phyloP scores from a whole-genome alignment of 1,140 invertebrate genomes.

The Hermatobates lingyangjiaoensis region DNA sequence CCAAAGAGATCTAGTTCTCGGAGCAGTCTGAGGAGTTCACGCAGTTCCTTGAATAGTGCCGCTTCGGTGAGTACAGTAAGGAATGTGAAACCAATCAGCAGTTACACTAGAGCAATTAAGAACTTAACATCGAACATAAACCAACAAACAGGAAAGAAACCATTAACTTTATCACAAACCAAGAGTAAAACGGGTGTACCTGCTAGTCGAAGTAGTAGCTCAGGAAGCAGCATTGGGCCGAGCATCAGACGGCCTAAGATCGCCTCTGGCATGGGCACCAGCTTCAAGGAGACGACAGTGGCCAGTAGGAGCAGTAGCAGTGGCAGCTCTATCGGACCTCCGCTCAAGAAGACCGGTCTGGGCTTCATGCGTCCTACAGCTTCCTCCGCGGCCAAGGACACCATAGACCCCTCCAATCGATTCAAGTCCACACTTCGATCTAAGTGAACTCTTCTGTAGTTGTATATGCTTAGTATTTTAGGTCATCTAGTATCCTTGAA shows the following conservation, averaged over 20 bases:
- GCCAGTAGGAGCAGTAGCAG: constrained; percentile 50
- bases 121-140: constrained; percentile 20
- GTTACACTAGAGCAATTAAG: constrained; percentile 22
- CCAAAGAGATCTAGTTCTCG: constrained; percentile 38
- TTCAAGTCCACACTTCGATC: constrained; percentile 14
- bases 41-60: constrained; percentile 61
- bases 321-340: constrained; percentile 42
- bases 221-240: constrained; percentile 43
- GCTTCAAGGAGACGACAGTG: constrained; percentile 23
- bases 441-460: too few species aligned
- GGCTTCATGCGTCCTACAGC: constrained; percentile 43
- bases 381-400: constrained; percentile 36
- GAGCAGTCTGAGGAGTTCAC: constrained; percentile 55
- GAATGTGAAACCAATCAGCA: constrained; percentile 31
- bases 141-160: constrained; percentile 20
- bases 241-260: constrained; percentile 14
- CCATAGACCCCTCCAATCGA: constrained; percentile 15
- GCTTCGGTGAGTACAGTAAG: constrained; percentile 60
- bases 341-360: constrained; percentile 20
- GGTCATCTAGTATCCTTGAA: too few species aligned
- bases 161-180: constrained; percentile 19
- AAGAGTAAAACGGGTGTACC: constrained; percentile 28
- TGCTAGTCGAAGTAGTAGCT: constrained; percentile 48
- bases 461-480: too few species aligned
- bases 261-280: constrained; percentile 19